These are phyloP conservation scores for Cichladusa arquata DNA, from an alignment of 2,113 vertebrate genomes.

Conservation along the genomic window DNA sequence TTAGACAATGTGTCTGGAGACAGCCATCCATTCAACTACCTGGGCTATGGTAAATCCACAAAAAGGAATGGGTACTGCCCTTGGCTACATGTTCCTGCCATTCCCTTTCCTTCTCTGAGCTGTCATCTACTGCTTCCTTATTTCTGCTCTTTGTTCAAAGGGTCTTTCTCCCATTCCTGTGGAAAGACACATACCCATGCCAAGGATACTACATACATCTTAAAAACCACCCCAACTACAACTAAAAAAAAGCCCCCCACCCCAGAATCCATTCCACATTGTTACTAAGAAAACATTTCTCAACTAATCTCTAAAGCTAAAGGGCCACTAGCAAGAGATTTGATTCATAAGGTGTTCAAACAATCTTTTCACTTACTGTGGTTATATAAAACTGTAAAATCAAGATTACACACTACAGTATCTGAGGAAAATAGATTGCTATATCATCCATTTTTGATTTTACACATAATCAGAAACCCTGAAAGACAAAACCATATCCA, in stretches of 20 bases:
- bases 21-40: background rate
- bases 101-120: background rate
- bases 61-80: background rate
- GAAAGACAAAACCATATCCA: background rate
- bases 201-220: background rate
- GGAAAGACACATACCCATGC: fast-evolving
- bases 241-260: fast-evolving
- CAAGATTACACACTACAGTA: constrained; percentile 20
- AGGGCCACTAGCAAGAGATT: background rate
- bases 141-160: background rate
- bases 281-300: background rate
- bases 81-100: background rate
- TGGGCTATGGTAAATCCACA: background rate
- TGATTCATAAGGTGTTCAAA: background rate
- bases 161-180: background rate
- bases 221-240: no score
- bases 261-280: background rate
- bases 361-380: background rate
- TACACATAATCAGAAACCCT: background rate
- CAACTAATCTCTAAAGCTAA: background rate
- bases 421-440: constrained; percentile 43
- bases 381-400: constrained; percentile 9
- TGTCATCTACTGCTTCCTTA: background rate
- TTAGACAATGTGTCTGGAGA: background rate
- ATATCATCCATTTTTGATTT: constrained; percentile 19